These are phyloP conservation scores for Toxonevra muliebris DNA, from an alignment of 2,888 invertebrate species.

Conservation along the genomic window DNA sequence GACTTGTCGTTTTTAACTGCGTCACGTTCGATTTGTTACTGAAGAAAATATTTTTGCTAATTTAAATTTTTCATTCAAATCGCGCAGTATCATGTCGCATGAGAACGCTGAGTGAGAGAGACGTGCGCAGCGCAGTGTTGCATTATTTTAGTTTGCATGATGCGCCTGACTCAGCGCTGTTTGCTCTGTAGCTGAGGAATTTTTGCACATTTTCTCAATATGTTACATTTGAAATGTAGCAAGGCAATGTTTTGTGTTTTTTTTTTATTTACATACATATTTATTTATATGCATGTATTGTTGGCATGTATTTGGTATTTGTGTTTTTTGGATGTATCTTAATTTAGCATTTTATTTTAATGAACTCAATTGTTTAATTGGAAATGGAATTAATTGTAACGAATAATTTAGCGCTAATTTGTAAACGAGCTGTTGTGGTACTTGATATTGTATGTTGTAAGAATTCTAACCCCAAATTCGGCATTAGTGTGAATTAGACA, in stretches of 20 bases:
- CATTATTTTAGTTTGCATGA: conserved; percentile 5
- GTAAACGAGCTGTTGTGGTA: no score
- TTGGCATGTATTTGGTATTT: neutral
- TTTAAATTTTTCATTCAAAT: conserved; percentile 41
- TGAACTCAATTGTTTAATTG: no score
- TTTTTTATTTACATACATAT: conserved; percentile 1
- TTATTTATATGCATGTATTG: neutral
- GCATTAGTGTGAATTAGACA: no score
- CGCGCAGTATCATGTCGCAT: conserved; percentile 13
- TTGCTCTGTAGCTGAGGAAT: no score
- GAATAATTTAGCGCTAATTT: no score
- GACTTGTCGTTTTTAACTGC: conserved; percentile 31
- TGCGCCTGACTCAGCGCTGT: neutral
- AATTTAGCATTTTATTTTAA: no score
- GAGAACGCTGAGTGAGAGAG: conserved; percentile 41
- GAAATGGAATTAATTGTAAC: no score
- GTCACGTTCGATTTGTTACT: conserved; percentile 47
- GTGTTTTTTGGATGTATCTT: no score
- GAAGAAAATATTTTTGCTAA: conserved; percentile 40
- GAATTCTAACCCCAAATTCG: no score
- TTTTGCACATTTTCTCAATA: neutral
- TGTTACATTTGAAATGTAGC: no score
- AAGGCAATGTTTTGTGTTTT: no score
- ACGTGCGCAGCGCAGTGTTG: neutral
- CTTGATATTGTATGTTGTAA: no score